Evolutionary conservation across 1,140 invertebrate genomes (phyloP).

Genomic region (Diuraphis noxia): DNA sequence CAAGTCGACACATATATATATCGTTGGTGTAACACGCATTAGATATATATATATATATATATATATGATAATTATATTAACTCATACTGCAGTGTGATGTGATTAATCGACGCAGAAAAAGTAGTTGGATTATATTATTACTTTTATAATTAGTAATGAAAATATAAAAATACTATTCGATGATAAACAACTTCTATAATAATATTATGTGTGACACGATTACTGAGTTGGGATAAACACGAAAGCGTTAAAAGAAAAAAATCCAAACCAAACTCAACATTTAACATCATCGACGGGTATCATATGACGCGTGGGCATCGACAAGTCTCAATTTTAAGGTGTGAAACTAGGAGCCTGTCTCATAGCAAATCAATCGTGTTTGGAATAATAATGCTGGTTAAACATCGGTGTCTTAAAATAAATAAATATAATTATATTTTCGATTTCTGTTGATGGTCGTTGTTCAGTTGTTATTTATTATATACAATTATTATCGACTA

Average conservation of each 20-base stretch:
- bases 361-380: background rate
- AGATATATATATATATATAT: background rate
- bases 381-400: background rate
- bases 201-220: slow-evolving; percentile 14
- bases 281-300: background rate
- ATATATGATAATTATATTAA: background rate
- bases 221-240: background rate
- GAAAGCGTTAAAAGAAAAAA: slow-evolving; percentile 21
- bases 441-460: background rate
- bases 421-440: too few species aligned
- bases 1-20: slow-evolving; percentile 7
- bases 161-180: background rate
- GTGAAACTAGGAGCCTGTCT: background rate
- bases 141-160: background rate
- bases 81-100: background rate
- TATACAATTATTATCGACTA: background rate
- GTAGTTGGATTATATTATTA: background rate
- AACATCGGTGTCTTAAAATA: background rate
- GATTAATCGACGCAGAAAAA: background rate
- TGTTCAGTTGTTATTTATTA: background rate
- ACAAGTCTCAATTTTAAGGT: background rate
- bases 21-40: background rate
- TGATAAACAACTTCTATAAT: background rate
- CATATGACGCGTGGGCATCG: background rate
- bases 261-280: slow-evolving; percentile 32